Conservation (phyloP, 2,888 invertebrate genomes). For the Stenodera caucasica region DNA sequence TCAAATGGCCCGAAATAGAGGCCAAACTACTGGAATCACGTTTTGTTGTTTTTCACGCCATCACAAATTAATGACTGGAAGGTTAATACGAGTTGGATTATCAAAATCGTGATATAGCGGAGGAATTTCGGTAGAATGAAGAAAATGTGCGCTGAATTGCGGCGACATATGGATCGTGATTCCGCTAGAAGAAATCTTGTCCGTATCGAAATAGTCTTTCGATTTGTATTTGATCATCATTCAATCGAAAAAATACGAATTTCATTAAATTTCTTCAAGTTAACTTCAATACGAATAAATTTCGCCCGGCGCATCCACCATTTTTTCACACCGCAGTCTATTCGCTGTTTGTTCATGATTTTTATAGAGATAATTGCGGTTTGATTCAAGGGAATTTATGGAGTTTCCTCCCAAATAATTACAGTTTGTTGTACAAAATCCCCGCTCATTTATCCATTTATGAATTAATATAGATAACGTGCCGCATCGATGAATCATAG, state of each 20-base stretch:
- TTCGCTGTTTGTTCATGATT: too few species aligned
- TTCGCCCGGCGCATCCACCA: background rate
- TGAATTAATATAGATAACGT: conserved; percentile 27
- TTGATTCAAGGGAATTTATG: too few species aligned
- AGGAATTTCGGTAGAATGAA: conserved; percentile 5
- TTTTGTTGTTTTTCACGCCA: conserved; percentile 34
- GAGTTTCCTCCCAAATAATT: too few species aligned
- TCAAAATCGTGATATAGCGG: conserved; percentile 3
- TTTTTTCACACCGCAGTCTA: background rate
- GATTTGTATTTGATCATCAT: too few species aligned
- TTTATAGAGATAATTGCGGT: too few species aligned
- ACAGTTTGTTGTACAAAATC: background rate
- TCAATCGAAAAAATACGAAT: too few species aligned
- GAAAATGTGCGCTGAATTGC: too few species aligned
- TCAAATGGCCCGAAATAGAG: conserved; percentile 15
- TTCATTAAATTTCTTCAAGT: too few species aligned
- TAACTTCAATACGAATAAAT: too few species aligned
- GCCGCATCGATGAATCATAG: conserved; percentile 24
- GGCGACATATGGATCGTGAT: too few species aligned
- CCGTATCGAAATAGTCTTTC: too few species aligned
- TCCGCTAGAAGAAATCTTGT: too few species aligned
- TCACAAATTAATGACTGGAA: conserved; percentile 33
- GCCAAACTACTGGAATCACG: conserved; percentile 31
- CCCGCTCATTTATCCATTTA: background rate
- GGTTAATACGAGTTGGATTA: conserved; percentile 31